Evolutionary conservation across 2,888 invertebrate species (phyloP), one percentile per base, ranked within the genome.

Genomic region (Drepanosiphum platanoidis): DNA sequence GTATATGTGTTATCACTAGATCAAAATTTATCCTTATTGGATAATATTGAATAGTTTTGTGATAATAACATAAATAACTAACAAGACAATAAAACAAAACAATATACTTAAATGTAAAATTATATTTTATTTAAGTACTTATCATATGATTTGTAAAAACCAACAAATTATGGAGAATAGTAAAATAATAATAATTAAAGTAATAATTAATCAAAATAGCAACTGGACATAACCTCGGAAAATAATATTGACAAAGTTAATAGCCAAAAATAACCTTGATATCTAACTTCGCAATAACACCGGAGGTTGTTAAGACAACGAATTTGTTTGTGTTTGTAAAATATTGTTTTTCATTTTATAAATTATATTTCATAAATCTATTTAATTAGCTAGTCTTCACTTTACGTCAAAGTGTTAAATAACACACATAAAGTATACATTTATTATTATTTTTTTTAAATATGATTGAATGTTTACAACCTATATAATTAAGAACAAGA

Each of bases 251-350:
- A 36, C 27, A 70, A 80, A 58, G 34, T 34, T 52, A 80, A 80
- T 80, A 27, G 36, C 52, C 27, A 27, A 36, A 27, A 52, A 68
- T 27, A 70, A 52, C 80, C 68, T 70, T 70, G 68, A 52, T n/a
- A 8, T 27, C n/a, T 18, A n/a, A 80, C 70, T 70, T 80, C 70
- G 70, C 80, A 70, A 70, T 36, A 36, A 58, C 75, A 75, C 58
- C 27, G 2, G 32, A 22, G 42, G 78, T 52, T 15, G 13, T 52
- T 46, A 18, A 18, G 5, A 27, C 15, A 39, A 68, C 46, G n/a
- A 9, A 27, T 79, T 52, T n/a, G 36, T 32, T 46, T 30, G 1
- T 58, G n/a, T n/a, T 34, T 13, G 52, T 58, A 34, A 22, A 46
- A 74, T 74, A 32, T 74, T 34, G 34, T 61, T 36, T 39, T 39